Evolutionary conservation across 1,140 invertebrate species (phyloP), one percentile per base, ranked within the genome.

Genomic region (Drosophila novamexicana): DNA sequence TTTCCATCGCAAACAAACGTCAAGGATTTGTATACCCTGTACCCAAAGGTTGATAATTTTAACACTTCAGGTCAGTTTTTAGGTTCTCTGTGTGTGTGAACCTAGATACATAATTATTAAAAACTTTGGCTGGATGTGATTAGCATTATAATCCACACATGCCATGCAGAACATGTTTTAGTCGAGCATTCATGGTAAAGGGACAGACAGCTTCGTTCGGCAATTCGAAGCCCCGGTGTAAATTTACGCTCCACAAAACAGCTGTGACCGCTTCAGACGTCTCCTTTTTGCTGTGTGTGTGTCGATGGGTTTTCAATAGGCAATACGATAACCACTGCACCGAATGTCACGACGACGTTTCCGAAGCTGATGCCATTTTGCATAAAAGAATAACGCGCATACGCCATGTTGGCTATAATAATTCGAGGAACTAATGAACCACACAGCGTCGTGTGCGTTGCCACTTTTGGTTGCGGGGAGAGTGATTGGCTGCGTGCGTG

Each of bases 361-460:
- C 7, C 59, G 44, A 53, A 32, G 53, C 45, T 22, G 32, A 54
- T 36, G 42, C 57, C 71, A 29, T 61, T 71, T 54, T 59, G 69
- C 64, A 73, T 66, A 62, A 69, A 65, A 59, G 65, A 74, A 74
- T 65, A 77, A 77, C 70, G 75, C 77, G 74, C 77, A 79, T 77
- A 79, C 77, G 77, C 77, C 63, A 77, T 45, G 75, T 79, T 77
- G 77, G 39, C 75, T 67, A 72, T 77, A 79, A 77, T 79, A 79
- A 75, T 79, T 77, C 65, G 50, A 65, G 54, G 40, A 77, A 74
- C 77, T 79, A 79, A 79, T 79, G 77, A 79, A 79, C 63, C 75
- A 62, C 64, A 44, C 67, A 22, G 56, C 18, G 71, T 45, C 69
- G 57, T 79, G 54, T 61, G 75, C 49, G 62, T 50, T 61, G 57